Conservation (phyloP, 2,888 invertebrate species). For the Minunthozetes semirufus region DNA sequence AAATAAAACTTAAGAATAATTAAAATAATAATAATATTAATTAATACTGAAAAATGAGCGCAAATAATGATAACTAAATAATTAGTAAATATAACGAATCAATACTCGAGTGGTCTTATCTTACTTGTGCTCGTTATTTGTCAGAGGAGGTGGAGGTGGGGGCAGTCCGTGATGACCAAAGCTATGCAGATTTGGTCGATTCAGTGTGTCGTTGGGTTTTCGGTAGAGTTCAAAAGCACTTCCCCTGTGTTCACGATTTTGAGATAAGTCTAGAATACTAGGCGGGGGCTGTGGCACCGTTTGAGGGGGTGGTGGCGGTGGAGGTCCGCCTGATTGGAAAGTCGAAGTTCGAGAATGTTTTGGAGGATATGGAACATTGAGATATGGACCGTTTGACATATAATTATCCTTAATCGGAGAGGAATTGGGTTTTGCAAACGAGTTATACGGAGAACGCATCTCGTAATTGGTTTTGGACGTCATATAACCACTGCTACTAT, state of each 20-base stretch:
- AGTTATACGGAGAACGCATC: conserved; percentile 22
- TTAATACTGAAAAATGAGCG: background rate
- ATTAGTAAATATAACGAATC: conserved; percentile 24
- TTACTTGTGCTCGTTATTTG: conserved; percentile 34
- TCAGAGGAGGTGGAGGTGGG: conserved; percentile 33
- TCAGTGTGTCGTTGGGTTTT: conserved; percentile 57
- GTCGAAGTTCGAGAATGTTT: conserved; percentile 14
- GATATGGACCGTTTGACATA: conserved; percentile 40
- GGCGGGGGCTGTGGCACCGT: conserved; percentile 25
- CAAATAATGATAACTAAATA: background rate
- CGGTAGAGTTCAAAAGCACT: conserved; percentile 92
- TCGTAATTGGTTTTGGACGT: conserved; percentile 31
- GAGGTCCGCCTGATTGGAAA: conserved; percentile 37
- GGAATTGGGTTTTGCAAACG: background rate
- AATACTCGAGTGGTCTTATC: background rate
- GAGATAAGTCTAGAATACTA: conserved; percentile 56
- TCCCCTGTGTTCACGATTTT: conserved; percentile 81
- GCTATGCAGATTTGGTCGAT: background rate
- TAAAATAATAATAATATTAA: background rate
- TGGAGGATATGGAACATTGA: conserved; percentile 42
- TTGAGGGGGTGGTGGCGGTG: conserved; percentile 23
- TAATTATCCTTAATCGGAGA: conserved; percentile 25
- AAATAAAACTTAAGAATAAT: background rate
- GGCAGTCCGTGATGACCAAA: conserved; percentile 33
- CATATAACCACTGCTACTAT: conserved; percentile 29